Evolutionary conservation across 1,140 invertebrate species (phyloP).

Genomic region (Penaeus vannamei): DNA sequence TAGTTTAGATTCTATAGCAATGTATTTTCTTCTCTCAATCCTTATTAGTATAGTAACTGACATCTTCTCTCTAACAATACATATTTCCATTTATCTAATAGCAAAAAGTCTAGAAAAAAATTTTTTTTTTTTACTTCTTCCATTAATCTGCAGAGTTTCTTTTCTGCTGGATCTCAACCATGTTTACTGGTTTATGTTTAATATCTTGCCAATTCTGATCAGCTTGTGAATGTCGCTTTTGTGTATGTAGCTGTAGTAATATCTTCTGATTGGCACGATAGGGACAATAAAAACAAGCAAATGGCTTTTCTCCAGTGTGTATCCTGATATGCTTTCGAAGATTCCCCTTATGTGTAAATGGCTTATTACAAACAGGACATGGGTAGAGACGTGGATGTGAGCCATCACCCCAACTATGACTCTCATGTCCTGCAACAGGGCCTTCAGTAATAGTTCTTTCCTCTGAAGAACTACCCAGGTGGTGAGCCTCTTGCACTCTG

Average conservation of each 20-base stretch:
- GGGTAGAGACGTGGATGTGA: background rate
- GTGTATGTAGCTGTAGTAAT: slow-evolving; percentile 48
- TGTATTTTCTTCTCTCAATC: too few species aligned
- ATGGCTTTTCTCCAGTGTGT: slow-evolving; percentile 59
- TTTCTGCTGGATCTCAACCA: slow-evolving; percentile 23
- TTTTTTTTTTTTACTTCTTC: background rate
- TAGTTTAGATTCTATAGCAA: too few species aligned
- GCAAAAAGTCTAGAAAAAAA: background rate
- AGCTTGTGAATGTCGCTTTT: slow-evolving; percentile 44
- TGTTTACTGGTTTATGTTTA: slow-evolving; percentile 37
- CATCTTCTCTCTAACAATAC: too few species aligned
- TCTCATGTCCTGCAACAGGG: slow-evolving; percentile 14
- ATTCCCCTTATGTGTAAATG: slow-evolving; percentile 53
- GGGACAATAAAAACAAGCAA: slow-evolving; percentile 48
- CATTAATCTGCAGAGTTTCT: background rate
- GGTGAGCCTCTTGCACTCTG: slow-evolving; percentile 28
- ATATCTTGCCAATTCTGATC: slow-evolving; percentile 9
- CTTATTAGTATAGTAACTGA: background rate
- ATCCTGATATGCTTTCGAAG: slow-evolving; percentile 56
- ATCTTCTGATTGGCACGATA: slow-evolving; percentile 62
- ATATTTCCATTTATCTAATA: background rate
- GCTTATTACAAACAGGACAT: slow-evolving; percentile 55
- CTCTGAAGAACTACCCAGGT: slow-evolving; percentile 29
- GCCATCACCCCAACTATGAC: slow-evolving; percentile 19
- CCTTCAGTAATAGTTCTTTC: slow-evolving; percentile 25